Conservation (phyloP, 2,797 vertebrate genomes). For the Pangasius mekongensis region DNA sequence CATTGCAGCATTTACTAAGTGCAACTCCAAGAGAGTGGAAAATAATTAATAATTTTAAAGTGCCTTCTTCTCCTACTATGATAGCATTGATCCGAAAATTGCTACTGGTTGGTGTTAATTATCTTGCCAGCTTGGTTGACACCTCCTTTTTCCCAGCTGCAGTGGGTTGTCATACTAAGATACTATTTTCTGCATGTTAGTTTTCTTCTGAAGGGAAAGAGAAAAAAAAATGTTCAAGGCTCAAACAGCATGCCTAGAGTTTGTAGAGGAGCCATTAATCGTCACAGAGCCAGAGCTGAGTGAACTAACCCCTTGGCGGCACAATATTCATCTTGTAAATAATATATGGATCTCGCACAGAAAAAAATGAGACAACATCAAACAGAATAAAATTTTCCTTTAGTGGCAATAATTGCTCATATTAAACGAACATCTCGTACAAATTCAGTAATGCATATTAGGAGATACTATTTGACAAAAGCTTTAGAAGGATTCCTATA, state of each 20-base stretch:
- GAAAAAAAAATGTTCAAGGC: conserved; percentile 46
- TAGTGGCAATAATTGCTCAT: conserved; percentile 42
- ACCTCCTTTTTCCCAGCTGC: conserved; percentile 64
- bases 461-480: conserved; percentile 21
- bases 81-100: conserved; percentile 77
- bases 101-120: conserved; percentile 78
- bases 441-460: conserved; percentile 38
- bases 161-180: conserved; percentile 75
- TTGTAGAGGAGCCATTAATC: conserved; percentile 50
- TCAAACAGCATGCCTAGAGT: conserved; percentile 49
- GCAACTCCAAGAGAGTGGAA: conserved; percentile 72
- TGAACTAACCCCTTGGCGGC: conserved; percentile 52
- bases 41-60: conserved; percentile 73
- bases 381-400: conserved; percentile 37
- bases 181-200: conserved; percentile 75
- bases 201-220: conserved; percentile 52
- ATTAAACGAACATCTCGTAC: conserved; percentile 39
- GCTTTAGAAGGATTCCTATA: conserved; percentile 14
- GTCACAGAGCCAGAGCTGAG: conserved; percentile 58
- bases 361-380: conserved; percentile 38
- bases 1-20: conserved; percentile 68
- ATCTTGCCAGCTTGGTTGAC: conserved; percentile 77
- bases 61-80: conserved; percentile 66
- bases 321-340: conserved; percentile 55
- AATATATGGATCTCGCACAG: conserved; percentile 46